These are phyloP conservation scores for Idaea dimidiata DNA, from an alignment of 2,888 invertebrate genomes.

Conservation along the genomic window DNA sequence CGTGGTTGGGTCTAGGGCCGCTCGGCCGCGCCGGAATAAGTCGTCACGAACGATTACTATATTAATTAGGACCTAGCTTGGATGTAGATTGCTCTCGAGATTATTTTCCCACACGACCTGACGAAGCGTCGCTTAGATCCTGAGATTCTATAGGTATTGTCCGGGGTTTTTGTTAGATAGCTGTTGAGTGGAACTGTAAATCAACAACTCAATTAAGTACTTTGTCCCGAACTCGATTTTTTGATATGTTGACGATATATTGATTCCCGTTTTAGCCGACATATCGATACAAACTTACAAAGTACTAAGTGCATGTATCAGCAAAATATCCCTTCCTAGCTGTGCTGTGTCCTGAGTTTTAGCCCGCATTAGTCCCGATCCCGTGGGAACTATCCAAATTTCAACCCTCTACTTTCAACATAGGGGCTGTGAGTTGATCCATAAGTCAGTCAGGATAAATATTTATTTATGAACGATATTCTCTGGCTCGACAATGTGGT, in stretches of 20 bases:
- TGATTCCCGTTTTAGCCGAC: constrained; percentile 5
- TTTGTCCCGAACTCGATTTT: constrained; percentile 12
- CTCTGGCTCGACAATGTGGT: too few species aligned
- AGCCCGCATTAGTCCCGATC: too few species aligned
- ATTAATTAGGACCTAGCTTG: constrained; percentile 79
- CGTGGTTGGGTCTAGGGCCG: constrained; percentile 71
- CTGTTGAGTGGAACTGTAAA: constrained; percentile 17
- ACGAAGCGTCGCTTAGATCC: constrained; percentile 56
- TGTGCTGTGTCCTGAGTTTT: too few species aligned
- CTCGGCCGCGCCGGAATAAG: constrained; percentile 54
- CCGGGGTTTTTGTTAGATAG: constrained; percentile 41
- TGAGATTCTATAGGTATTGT: constrained; percentile 68
- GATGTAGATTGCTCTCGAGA: constrained; percentile 75
- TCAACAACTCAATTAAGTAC: constrained; percentile 23
- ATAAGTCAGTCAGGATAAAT: too few species aligned
- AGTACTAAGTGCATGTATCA: constrained; percentile 10
- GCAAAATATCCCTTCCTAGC: background rate
- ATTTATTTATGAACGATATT: too few species aligned
- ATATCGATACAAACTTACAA: constrained; percentile 9
- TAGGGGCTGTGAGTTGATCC: too few species aligned
- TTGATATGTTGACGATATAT: background rate
- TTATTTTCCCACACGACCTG: constrained; percentile 79
- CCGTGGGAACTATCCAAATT: too few species aligned
- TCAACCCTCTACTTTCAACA: too few species aligned
- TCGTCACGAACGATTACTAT: constrained; percentile 81